A percentile compares a stretch with the other conserved stretches of the same genome.
These are phyloP conservation scores for Abscondita cerata DNA, from an alignment of 2,888 invertebrate genomes.

Conservation along the genomic window DNA sequence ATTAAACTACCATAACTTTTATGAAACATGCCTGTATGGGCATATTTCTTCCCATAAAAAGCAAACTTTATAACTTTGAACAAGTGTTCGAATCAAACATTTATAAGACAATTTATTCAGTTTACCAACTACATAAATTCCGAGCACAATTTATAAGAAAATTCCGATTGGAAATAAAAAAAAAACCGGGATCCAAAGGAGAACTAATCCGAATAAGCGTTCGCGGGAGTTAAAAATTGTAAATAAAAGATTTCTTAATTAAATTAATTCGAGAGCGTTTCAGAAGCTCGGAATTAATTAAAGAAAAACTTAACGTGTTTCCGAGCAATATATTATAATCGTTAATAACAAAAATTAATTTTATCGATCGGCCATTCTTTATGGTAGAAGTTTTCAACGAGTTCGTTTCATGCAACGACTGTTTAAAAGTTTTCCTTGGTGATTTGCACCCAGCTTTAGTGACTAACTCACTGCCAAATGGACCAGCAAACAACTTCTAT, in stretches of 20 bases:
- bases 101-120: slow-evolving; percentile 43
- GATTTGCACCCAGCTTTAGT: slow-evolving; percentile 45
- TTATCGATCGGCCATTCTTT: slow-evolving; percentile 52
- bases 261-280: slow-evolving; percentile 54
- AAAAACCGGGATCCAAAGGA: background rate
- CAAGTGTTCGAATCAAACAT: slow-evolving; percentile 49
- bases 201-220: slow-evolving; percentile 17
- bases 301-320: slow-evolving; percentile 55
- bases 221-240: slow-evolving; percentile 24
- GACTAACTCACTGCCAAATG: slow-evolving; percentile 45
- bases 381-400: slow-evolving; percentile 44
- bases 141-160: slow-evolving; percentile 26
- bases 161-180: slow-evolving; percentile 13
- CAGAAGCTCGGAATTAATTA: slow-evolving; percentile 53
- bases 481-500: slow-evolving; percentile 43
- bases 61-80: slow-evolving; percentile 49
- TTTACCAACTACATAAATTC: slow-evolving; percentile 43
- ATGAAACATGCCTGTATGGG: slow-evolving; percentile 47
- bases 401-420: slow-evolving; percentile 46
- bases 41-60: slow-evolving; percentile 48
- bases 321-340: slow-evolving; percentile 57
- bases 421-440: slow-evolving; percentile 47
- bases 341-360: slow-evolving; percentile 59
- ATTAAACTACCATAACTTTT: slow-evolving; percentile 50
- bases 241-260: slow-evolving; percentile 49